A percentile compares a stretch with the other conserved stretches of the same genome.
Evolutionary conservation across 2,113 vertebrate genomes (phyloP).

Genomic region (Cairina moschata): DNA sequence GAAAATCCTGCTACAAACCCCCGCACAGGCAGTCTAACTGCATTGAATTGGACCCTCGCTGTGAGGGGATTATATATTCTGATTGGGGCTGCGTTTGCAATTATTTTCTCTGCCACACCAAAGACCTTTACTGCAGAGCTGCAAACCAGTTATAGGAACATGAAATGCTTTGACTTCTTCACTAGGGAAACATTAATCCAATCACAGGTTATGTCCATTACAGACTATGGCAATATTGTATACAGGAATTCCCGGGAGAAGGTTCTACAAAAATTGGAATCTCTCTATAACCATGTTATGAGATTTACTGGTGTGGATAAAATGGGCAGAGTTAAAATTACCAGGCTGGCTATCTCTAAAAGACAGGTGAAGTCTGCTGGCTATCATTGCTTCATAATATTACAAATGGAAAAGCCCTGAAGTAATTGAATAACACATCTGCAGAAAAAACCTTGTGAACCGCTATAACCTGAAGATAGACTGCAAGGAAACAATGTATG

Average conservation of each 20-base stretch:
- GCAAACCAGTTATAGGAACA: constrained; percentile 70
- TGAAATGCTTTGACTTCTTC: constrained; percentile 73
- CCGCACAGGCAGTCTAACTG: neutral
- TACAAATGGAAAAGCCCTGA: constrained; percentile 74
- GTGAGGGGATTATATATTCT: constrained; percentile 65
- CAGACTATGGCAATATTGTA: constrained; percentile 73
- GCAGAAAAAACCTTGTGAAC: constrained; percentile 67
- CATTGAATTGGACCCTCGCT: neutral
- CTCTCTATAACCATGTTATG: constrained; percentile 75
- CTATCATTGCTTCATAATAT: constrained; percentile 69
- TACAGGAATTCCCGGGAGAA: constrained; percentile 69
- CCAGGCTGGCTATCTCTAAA: constrained; percentile 72
- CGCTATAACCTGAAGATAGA: constrained; percentile 58
- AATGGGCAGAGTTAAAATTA: constrained; percentile 75
- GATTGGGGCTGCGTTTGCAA: constrained; percentile 61
- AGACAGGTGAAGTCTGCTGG: constrained; percentile 75
- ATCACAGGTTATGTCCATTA: constrained; percentile 75
- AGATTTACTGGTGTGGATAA: constrained; percentile 75
- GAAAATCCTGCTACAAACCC: constrained; percentile 38
- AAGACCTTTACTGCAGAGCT: constrained; percentile 63
- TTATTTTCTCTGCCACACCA: constrained; percentile 63
- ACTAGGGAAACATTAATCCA: constrained; percentile 74
- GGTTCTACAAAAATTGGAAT: constrained; percentile 71
- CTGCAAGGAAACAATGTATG: constrained; percentile 53
- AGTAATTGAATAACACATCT: constrained; percentile 76